phyloP scores from a whole-genome alignment of 2,113 vertebrate species.

The Sceloporus tristichus region DNA sequence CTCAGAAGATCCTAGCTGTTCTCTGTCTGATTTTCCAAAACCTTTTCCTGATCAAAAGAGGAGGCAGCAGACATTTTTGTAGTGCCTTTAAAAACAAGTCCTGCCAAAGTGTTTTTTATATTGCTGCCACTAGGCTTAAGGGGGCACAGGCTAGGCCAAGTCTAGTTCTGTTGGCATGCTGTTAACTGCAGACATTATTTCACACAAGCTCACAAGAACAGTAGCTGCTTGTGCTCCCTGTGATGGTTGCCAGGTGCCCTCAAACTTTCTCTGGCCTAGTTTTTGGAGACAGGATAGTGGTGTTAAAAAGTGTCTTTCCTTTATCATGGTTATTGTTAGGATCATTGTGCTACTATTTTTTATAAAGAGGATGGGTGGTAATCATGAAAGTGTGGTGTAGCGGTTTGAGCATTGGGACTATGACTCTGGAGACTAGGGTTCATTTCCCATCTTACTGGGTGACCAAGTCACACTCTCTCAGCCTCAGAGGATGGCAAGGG shows the following conservation, averaged over 20 bases:
- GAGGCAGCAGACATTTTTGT: neutral
- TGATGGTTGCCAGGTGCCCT: neutral
- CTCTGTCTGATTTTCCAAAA: neutral
- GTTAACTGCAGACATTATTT: neutral
- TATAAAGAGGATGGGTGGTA: no score
- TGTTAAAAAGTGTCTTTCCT: neutral
- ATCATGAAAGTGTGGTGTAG: no score
- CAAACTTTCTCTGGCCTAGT: neutral
- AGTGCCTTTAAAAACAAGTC: neutral
- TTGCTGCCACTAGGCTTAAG: neutral
- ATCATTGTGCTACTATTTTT: no score
- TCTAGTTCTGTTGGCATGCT: neutral
- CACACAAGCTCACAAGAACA: neutral
- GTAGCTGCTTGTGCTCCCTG: no score
- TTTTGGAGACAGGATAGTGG: neutral
- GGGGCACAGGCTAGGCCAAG: neutral
- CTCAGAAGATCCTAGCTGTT: neutral
- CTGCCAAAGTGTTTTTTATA: neutral
- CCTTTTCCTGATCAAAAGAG: neutral
- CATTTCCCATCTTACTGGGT: no score
- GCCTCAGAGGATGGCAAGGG: no score
- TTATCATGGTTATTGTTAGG: neutral
- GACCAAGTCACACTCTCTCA: no score
- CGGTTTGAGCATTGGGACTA: no score
- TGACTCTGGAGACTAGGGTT: no score